Base-by-base conservation (phyloP, 2,797 vertebrate species). In the Columba guinea region DNA sequence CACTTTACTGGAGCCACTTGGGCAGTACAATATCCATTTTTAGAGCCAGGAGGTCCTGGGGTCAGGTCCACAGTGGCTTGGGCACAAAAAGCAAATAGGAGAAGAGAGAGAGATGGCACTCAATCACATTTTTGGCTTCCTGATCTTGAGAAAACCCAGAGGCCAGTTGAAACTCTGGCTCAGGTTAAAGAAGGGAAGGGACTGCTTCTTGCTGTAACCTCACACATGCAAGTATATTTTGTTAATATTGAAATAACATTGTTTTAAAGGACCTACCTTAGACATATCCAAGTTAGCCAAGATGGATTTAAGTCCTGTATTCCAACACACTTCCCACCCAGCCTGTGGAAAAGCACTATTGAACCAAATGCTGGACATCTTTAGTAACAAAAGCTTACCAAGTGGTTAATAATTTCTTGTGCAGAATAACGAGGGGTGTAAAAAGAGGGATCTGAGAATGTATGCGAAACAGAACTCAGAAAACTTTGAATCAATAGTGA, bases 31-130 rank as follows among this genome's bases (percentile, higher is more conserved):
- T 53, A 91, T 87, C 62, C 71, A 75, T 91, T 95, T 94, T 90
- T 90, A 95, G 93, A 90, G 71, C 18, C 60, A 89, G 37, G 27
- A 95, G 84, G 84, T 96, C 59, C 81, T 67, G 64, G 48, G 94
- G 90, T 94, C 94, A 94, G 65, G 59, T 80, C 86, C 65, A 60
- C 77, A 48, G 89, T 84, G 91, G 32, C 63, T 59, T 62, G 69
- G 80, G 67, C 80, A 89, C 44, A 81, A 80, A 75, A 90, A 87
- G 93, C 88, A 83, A 83, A 89, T 18, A 89, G 68, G 84, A 91
- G 46, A 84, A 79, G 27, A 64, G 51, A 93, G 51, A 82, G 53
- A 35, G 34, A 28, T 96, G 53, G 9, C 27, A 64, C 73, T 83
- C 37, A 68, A 68, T 88, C 68, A 49, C 27, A 83, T 83, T 93